Evolutionary conservation across 2,888 invertebrate species (phyloP).

Genomic region (Luperina nickerlii): DNA sequence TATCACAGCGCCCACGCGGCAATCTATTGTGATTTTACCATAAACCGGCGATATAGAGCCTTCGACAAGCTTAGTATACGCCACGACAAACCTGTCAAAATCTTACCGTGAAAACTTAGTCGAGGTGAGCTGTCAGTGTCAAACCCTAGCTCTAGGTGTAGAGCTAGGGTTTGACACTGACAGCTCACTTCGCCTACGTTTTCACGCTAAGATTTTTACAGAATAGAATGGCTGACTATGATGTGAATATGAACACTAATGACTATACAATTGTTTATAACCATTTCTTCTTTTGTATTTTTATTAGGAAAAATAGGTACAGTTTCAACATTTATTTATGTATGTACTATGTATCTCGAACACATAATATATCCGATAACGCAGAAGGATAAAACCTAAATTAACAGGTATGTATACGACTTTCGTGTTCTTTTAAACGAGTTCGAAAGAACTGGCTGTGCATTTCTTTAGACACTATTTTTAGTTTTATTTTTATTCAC

Average conservation of each 20-base stretch:
- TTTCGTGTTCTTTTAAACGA: background rate
- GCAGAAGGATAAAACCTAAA: background rate
- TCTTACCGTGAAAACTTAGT: background rate
- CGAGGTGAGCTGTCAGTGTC: no score
- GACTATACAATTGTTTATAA: background rate
- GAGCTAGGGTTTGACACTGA: background rate
- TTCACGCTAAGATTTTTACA: background rate
- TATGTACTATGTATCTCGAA: background rate
- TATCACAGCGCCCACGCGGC: conserved; percentile 72
- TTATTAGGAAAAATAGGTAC: background rate
- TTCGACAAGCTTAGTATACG: conserved; percentile 53
- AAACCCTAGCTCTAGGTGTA: no score
- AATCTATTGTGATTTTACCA: conserved; percentile 65
- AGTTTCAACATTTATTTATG: background rate
- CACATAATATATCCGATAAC: background rate
- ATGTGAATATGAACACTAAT: no score
- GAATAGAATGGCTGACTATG: background rate
- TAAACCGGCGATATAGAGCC: conserved; percentile 54
- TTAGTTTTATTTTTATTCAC: background rate
- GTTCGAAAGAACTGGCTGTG: background rate
- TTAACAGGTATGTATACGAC: background rate
- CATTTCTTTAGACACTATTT: background rate
- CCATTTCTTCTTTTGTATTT: background rate
- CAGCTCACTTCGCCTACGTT: background rate
- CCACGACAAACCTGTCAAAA: conserved; percentile 12